phyloP scores from a whole-genome alignment of 2,113 vertebrate genomes.

The Aphyosemion australe region DNA sequence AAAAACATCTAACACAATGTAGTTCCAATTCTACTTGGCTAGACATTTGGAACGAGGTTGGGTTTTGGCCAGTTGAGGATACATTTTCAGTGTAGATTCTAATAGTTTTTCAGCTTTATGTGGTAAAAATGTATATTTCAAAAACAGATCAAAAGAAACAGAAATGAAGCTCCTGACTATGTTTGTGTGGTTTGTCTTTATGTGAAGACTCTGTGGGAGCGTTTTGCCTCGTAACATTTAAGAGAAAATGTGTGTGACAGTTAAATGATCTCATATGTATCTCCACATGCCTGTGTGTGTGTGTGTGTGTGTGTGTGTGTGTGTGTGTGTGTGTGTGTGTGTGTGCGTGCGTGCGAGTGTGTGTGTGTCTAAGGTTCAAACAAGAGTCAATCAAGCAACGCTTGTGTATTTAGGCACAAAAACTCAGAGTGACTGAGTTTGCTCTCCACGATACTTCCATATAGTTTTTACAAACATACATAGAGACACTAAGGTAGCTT shows the following conservation, averaged over 20 bases:
- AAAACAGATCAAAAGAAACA: too few species aligned
- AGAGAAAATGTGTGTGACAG: constrained; percentile 8
- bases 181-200: too few species aligned
- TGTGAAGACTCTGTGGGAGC: too few species aligned
- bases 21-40: too few species aligned
- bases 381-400: constrained; percentile 68
- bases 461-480: constrained; percentile 15
- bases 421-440: constrained; percentile 26
- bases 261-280: constrained; percentile 38
- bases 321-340: not conserved
- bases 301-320: constrained; percentile 19
- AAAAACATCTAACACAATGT: too few species aligned
- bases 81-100: too few species aligned
- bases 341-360: too few species aligned
- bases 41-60: too few species aligned
- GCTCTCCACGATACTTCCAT: constrained; percentile 52
- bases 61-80: too few species aligned
- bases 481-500: constrained; percentile 23
- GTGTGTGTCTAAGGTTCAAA: constrained; percentile 44
- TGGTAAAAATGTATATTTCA: too few species aligned
- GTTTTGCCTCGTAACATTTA: not conserved
- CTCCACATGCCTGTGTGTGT: constrained; percentile 38
- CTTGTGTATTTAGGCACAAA: constrained; percentile 69
- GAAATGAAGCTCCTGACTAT: too few species aligned
- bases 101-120: too few species aligned